phyloP scores from a whole-genome alignment of 2,113 vertebrate genomes.

The Montifringilla adamsi region DNA sequence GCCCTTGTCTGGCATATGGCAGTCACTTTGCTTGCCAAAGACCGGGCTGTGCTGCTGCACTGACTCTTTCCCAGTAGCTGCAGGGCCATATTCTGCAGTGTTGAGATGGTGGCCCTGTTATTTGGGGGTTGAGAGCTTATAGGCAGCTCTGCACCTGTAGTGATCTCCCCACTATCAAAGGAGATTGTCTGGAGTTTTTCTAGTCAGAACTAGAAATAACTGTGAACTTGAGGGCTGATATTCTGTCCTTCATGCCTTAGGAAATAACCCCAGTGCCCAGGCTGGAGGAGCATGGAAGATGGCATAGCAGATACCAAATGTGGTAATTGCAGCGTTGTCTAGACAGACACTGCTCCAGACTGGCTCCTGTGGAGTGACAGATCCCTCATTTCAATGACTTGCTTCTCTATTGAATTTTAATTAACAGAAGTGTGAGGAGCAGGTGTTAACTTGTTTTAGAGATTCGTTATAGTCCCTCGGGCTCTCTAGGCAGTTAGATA shows the following conservation, averaged over 20 bases:
- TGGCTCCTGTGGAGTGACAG: not conserved
- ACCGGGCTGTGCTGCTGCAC: not conserved
- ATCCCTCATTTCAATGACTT: constrained; percentile 21
- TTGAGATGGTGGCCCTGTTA: not conserved
- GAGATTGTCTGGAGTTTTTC: not conserved
- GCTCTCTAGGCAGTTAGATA: not conserved
- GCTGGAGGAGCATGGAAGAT: not conserved
- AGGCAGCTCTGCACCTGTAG: not conserved
- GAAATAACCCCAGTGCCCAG: not conserved
- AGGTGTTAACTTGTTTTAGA: constrained; percentile 37
- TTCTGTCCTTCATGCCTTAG: not conserved
- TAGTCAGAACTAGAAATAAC: not conserved
- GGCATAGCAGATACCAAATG: not conserved
- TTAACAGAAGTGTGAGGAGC: constrained; percentile 12
- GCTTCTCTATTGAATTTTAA: constrained; percentile 23
- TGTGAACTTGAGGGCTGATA: not conserved
- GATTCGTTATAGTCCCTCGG: not conserved
- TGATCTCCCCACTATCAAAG: not conserved
- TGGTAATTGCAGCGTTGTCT: accelerated
- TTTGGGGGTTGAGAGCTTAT: not conserved
- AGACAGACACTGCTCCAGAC: not conserved
- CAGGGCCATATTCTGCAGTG: accelerated
- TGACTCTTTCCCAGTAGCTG: not conserved
- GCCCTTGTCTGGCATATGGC: not conserved
- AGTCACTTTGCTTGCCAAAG: not conserved